Evolutionary conservation across 2,888 invertebrate genomes (phyloP).

Genomic region (Cartodere bifasciata): DNA sequence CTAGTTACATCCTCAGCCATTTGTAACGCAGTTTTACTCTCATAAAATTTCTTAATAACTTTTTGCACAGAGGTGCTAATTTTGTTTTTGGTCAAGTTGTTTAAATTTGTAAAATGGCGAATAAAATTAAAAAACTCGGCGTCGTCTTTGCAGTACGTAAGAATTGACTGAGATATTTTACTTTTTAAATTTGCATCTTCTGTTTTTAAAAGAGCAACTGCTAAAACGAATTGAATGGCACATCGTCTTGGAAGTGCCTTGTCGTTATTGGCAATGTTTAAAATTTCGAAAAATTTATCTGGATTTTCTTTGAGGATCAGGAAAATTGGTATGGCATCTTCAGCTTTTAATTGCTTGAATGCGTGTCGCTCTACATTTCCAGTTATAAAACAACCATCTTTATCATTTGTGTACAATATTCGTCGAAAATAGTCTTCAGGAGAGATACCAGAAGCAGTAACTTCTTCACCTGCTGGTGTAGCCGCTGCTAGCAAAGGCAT

Average conservation of each 20-base stretch:
- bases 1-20: conserved; percentile 51
- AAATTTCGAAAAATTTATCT: conserved; percentile 17
- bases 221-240: conserved; percentile 22
- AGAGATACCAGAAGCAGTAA: too few relatives aligned
- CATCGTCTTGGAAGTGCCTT: conserved; percentile 19
- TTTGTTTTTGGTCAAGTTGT: conserved; percentile 12
- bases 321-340: conserved; percentile 5
- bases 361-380: conserved; percentile 24
- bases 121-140: conserved; percentile 34
- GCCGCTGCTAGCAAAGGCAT: too few relatives aligned
- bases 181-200: conserved; percentile 14
- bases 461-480: too few relatives aligned
- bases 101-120: conserved; percentile 23
- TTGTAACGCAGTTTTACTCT: conserved; percentile 43
- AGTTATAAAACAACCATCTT: conserved; percentile 21
- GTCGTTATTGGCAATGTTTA: conserved; percentile 20
- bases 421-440: too few relatives aligned
- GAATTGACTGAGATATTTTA: conserved; percentile 15
- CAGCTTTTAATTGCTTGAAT: not conserved
- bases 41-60: conserved; percentile 52
- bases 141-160: conserved; percentile 40
- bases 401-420: conserved; percentile 23
- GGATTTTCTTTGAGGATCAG: conserved; percentile 11
- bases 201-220: conserved; percentile 14
- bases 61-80: conserved; percentile 38